Base-by-base conservation (phyloP, 2,888 invertebrate species). In the Drosophila lutescens region DNA sequence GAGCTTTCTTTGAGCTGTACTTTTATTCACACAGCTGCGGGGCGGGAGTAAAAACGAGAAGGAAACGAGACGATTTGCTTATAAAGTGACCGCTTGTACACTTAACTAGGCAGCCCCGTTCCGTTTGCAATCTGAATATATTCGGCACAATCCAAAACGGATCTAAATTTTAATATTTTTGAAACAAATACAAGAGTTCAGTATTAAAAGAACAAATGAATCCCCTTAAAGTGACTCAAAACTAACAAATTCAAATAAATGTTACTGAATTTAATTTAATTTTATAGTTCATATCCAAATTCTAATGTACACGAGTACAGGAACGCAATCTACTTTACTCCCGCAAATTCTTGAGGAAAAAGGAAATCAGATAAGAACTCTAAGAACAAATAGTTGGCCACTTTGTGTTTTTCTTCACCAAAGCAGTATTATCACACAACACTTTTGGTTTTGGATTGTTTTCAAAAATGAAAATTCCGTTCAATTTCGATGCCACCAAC, bases 11-110 rank as follows among this genome's bases (percentile, higher is more conserved):
- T 49, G 59, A 51, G 43, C 47, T 62, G 51, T 38, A 74, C 38
- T 51, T 65, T 46, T 72, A 47, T 34, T 54, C 46, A 67, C 68
- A 32, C 65, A 66, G 65, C 65, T 66, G 65, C 47, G 65, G 65
- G 61, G 69, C 72, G 67, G 76, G 66, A 84, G 62, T 68, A 67
- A 54, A 70, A 80, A 80, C 80, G 63, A 60, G 50, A 57, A 50
- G 57, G 58, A 58, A 58, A 55, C 49, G 50, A 41, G 50, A 69
- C 61, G 38, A 20, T 68, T 70, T 55, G 44, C 40, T 70, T 72
- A 41, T 62, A 49, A 62, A 49, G 62, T 62, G 47, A 15, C 62
- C 62, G 62, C 62, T 49, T 61, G 38, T 32, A 61, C 62, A 41
- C 62, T 62, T 62, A 62, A 62, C 32, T 62, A 62, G 23, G 62